These are phyloP conservation scores for Mormyrops attenuatus DNA, from an alignment of 2,797 vertebrate genomes.

Conservation along the genomic window DNA sequence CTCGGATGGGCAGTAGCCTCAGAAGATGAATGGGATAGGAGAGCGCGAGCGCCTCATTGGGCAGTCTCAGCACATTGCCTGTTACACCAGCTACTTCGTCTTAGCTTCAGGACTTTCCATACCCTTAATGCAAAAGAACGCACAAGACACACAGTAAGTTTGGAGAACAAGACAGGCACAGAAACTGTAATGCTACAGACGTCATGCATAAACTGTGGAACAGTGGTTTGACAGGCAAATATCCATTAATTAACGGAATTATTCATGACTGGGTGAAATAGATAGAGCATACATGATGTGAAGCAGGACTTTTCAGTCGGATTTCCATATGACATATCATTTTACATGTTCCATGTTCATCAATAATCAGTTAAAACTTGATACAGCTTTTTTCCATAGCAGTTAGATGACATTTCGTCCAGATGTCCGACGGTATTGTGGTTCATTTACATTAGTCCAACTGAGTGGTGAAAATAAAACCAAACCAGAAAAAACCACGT, in stretches of 20 bases:
- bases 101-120: constrained; percentile 91
- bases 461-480: background rate
- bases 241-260: constrained; percentile 6
- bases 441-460: background rate
- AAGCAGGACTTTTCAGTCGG: background rate
- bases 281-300: background rate
- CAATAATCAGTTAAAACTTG: background rate
- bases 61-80: constrained; percentile 83
- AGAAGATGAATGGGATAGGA: constrained; percentile 82
- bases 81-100: constrained; percentile 88
- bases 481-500: background rate
- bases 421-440: background rate
- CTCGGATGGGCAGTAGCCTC: background rate
- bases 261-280: background rate
- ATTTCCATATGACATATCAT: constrained; percentile 5
- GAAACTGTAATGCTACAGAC: constrained; percentile 29
- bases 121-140: constrained; percentile 78
- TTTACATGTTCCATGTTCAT: constrained; percentile 9
- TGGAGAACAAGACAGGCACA: constrained; percentile 60
- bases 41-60: constrained; percentile 82
- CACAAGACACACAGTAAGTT: constrained; percentile 55
- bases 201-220: constrained; percentile 34
- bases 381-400: background rate
- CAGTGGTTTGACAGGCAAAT: constrained; percentile 15
- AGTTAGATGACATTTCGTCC: background rate